Conservation (phyloP, 2,888 invertebrate species). For the Ferdinandea cuprea region DNA sequence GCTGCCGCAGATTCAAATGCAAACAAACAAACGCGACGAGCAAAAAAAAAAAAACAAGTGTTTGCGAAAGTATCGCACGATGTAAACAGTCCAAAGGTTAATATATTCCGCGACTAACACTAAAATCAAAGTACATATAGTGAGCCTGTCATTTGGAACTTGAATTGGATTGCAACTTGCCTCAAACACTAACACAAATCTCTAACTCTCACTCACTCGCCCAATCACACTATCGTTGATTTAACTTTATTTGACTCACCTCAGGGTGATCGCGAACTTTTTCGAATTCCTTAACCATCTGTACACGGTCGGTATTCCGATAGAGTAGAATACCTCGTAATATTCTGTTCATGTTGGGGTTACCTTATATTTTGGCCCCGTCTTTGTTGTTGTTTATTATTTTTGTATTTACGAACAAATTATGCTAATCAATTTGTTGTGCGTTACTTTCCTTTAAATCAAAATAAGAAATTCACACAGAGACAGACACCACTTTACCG, state of each 20-base stretch:
- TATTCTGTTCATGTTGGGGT: constrained; percentile 91
- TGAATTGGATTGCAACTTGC: too few relatives aligned
- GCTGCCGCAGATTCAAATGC: neutral
- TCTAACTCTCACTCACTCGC: constrained; percentile 23
- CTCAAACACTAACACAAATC: neutral
- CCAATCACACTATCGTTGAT: neutral
- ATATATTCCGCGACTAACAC: constrained; percentile 16
- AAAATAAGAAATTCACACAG: constrained; percentile 1
- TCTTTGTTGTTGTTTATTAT: constrained; percentile 7
- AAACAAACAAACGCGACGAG: neutral
- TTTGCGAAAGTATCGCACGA: constrained; percentile 43
- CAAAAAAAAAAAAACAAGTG: neutral
- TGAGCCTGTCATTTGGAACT: constrained; percentile 32
- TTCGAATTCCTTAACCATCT: constrained; percentile 96
- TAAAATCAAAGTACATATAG: neutral
- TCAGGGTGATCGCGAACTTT: constrained; percentile 93
- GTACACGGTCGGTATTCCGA: constrained; percentile 90
- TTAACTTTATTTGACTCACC: constrained; percentile 75
- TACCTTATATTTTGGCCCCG: constrained; percentile 2
- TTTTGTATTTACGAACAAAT: constrained; percentile 31
- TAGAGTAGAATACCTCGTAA: constrained; percentile 95
- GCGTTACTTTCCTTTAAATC: constrained; percentile 44
- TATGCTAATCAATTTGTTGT: constrained; percentile 50
- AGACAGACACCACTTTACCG: neutral
- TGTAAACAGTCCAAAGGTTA: constrained; percentile 68